Base-by-base conservation (phyloP, 1,140 invertebrate species). In the Archivesica marissinica region DNA sequence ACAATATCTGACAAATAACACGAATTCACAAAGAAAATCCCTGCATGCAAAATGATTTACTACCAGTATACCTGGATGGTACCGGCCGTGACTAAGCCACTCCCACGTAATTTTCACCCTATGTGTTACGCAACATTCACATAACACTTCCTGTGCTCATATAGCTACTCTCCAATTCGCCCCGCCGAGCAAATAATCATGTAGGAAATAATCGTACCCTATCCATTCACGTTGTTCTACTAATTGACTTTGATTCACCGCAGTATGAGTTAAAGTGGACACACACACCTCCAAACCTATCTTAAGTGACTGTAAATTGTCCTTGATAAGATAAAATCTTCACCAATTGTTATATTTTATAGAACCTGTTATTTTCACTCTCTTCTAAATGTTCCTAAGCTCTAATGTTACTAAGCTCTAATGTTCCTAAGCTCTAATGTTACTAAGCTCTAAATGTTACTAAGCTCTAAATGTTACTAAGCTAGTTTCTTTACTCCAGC, bases 161-260 rank as follows among this genome's bases (percentile, higher is more conserved):
- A n/a, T 59, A 56, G 39, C 30, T 13, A 33, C 59, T 35, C 59
- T 15, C 28, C 2, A 9, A 23, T 0, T 35, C 25, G 15, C 23
- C 77, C 59, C 50, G 61, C 77, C 38, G 61, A 28, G 77, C 30
- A 79, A 79, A 79, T 47, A 44, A 79, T 79, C 56, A 61, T 39
- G 30, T 23, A 50, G 39, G 33, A 64, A 25, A 79, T 44, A 47
- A 79, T n/a, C 15, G 41, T 50, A 41, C 25, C 35, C 77, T 35
- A 50, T 64, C 61, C 56, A 47, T 41, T 72, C 44, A 59, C 66
- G 75, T 77, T 44, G 23, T 44, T 72, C 30, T 72, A 52, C 72
- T 88, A 85, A 88, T 88, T 79, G 77, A 47, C 41, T 61, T 50
- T 44, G n/a, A 50, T n/a, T 52, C 20, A 38, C 47, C 74, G 17